These are phyloP conservation scores for Diaperis boleti DNA, from an alignment of 2,888 invertebrate genomes.

Conservation along the genomic window DNA sequence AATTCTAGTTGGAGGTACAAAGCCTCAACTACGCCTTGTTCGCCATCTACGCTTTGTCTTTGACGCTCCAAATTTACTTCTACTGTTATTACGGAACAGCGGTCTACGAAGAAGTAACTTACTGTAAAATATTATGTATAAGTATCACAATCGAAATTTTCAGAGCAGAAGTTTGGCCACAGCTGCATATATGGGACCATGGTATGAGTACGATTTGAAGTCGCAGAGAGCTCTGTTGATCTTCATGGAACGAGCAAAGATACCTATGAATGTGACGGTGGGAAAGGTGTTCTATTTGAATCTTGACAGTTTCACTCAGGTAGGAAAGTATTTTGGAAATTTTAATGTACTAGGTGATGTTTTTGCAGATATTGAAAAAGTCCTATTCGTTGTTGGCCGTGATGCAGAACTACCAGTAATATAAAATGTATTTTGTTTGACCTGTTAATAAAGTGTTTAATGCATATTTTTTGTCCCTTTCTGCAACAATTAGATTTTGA, in stretches of 20 bases:
- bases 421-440: too few relatives aligned
- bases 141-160: slow-evolving; percentile 24
- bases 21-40: neutral
- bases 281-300: slow-evolving; percentile 8
- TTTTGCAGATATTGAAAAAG: neutral
- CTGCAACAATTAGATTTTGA: too few relatives aligned
- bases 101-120: neutral
- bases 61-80: slow-evolving; percentile 14
- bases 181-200: neutral
- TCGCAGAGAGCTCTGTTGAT: neutral
- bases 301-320: slow-evolving; percentile 3
- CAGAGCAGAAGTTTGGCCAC: slow-evolving; percentile 65
- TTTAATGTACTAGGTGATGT: neutral
- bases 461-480: too few relatives aligned
- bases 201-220: slow-evolving; percentile 4
- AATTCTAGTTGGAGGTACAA: slow-evolving; percentile 3
- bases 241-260: slow-evolving; percentile 14
- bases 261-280: slow-evolving; percentile 7
- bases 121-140: neutral
- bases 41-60: neutral
- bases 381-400: slow-evolving; percentile 5
- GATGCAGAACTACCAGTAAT: neutral
- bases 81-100: slow-evolving; percentile 3
- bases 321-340: neutral
- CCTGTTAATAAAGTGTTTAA: too few relatives aligned